phyloP scores from a whole-genome alignment of 2,888 invertebrate species.

The Crepidodera aurea region DNA sequence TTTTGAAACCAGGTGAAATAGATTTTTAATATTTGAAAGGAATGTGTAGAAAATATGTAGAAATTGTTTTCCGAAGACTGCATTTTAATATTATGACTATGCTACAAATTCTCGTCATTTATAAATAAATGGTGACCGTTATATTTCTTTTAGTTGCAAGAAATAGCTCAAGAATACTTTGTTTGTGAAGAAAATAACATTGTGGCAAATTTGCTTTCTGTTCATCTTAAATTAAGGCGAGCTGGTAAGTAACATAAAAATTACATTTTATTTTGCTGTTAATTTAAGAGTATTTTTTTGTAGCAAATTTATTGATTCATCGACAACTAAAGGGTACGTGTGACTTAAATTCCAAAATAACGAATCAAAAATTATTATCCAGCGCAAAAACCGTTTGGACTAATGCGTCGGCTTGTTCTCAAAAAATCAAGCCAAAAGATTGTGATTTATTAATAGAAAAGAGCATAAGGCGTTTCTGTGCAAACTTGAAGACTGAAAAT shows the following conservation, averaged over 20 bases:
- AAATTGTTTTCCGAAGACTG: too few relatives aligned
- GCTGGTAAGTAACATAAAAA: constrained; percentile 47
- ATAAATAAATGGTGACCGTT: too few relatives aligned
- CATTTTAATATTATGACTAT: too few relatives aligned
- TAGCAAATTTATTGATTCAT: constrained; percentile 45
- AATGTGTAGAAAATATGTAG: too few relatives aligned
- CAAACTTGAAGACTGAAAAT: constrained; percentile 30
- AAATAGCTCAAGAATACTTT: constrained; percentile 76
- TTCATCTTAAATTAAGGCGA: constrained; percentile 41
- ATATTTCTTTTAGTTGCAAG: constrained; percentile 73
- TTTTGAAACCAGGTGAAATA: too few relatives aligned
- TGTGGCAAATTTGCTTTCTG: constrained; percentile 31
- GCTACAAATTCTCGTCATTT: too few relatives aligned
- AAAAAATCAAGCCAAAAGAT: constrained; percentile 20
- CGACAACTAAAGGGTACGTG: constrained; percentile 44
- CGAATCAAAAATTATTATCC: constrained; percentile 31
- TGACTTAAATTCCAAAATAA: constrained; percentile 21
- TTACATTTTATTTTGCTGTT: too few relatives aligned
- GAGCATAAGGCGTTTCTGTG: constrained; percentile 28
- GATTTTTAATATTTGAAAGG: too few relatives aligned
- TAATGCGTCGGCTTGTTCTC: constrained; percentile 36
- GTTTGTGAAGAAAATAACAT: constrained; percentile 68
- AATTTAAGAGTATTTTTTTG: constrained; percentile 35
- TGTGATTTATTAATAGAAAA: constrained; percentile 32
- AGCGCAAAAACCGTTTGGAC: constrained; percentile 31